These are phyloP conservation scores for Yponomeuta malinellus DNA, from an alignment of 2,888 invertebrate genomes.

Conservation along the genomic window DNA sequence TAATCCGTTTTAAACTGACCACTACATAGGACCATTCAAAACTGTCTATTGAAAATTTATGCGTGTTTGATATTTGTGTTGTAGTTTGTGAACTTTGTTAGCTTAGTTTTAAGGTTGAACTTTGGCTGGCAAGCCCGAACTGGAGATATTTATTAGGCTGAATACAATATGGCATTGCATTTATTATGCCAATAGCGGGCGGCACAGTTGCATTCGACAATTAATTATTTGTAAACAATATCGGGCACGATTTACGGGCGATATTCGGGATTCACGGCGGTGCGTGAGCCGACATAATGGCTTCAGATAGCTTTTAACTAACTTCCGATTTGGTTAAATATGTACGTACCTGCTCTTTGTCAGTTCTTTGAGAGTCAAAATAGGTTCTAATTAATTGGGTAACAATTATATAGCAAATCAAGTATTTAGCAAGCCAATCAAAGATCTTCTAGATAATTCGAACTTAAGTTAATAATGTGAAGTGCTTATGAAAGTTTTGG, in stretches of 20 bases:
- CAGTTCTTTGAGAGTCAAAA: not conserved
- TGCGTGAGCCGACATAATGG: conserved; percentile 51
- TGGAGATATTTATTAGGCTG: conserved; percentile 41
- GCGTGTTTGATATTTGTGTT: conserved; percentile 7
- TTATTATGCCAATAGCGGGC: conserved; percentile 67
- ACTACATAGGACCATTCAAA: conserved; percentile 47
- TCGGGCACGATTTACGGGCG: conserved; percentile 35
- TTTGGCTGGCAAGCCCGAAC: conserved; percentile 22
- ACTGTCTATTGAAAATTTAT: conserved; percentile 25
- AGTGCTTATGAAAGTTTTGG: too few relatives aligned
- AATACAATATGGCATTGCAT: conserved; percentile 56
- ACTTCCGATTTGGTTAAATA: conserved; percentile 17
- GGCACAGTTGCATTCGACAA: conserved; percentile 66
- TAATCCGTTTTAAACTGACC: conserved; percentile 62
- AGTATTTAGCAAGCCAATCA: too few relatives aligned
- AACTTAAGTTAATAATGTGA: too few relatives aligned
- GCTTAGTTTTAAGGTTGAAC: conserved; percentile 26
- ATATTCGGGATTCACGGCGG: conserved; percentile 35
- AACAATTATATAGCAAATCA: too few relatives aligned
- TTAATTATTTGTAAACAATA: conserved; percentile 74
- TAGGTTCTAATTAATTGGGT: too few relatives aligned
- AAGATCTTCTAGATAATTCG: too few relatives aligned
- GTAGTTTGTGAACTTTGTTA: conserved; percentile 25
- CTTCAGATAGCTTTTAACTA: conserved; percentile 29
- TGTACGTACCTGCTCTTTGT: not conserved